phyloP scores from a whole-genome alignment of 2,797 vertebrate species.

The Clarias laeviceps region DNA sequence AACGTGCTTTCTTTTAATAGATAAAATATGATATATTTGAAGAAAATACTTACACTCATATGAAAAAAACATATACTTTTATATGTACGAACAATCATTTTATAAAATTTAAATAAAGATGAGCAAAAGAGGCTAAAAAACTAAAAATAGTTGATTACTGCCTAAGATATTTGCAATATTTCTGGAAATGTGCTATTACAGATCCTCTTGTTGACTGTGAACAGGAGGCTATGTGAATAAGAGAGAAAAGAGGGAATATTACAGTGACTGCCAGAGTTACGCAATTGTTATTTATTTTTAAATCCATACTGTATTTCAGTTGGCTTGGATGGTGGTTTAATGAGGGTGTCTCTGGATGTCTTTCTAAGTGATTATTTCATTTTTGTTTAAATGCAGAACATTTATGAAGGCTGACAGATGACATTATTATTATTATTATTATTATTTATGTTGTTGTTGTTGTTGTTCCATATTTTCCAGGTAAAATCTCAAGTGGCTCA shows the following conservation, averaged over 20 bases:
- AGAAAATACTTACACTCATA: too few species aligned
- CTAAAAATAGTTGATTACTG: not conserved
- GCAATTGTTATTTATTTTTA: not conserved
- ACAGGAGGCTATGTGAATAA: not conserved
- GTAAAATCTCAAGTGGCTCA: not conserved
- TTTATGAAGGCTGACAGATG: not conserved
- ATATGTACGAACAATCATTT: too few species aligned
- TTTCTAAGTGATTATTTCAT: not conserved
- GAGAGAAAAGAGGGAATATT: not conserved
- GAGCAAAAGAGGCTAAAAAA: not conserved
- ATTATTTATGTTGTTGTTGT: not conserved
- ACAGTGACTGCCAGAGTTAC: not conserved
- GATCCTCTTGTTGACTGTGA: not conserved
- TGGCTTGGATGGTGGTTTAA: not conserved
- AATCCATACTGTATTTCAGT: not conserved
- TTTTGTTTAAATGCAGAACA: not conserved
- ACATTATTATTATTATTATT: not conserved
- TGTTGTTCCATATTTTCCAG: not conserved
- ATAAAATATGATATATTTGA: too few species aligned
- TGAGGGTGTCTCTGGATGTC: not conserved
- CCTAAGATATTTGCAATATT: not conserved
- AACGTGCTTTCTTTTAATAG: too few species aligned
- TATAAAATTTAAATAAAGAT: too few species aligned
- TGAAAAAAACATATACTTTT: too few species aligned
- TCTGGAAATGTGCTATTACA: not conserved